Evolutionary conservation across 2,113 vertebrate species (phyloP), one percentile per base, ranked within the genome.

Genomic region (Rhadina sibilatrix): DNA sequence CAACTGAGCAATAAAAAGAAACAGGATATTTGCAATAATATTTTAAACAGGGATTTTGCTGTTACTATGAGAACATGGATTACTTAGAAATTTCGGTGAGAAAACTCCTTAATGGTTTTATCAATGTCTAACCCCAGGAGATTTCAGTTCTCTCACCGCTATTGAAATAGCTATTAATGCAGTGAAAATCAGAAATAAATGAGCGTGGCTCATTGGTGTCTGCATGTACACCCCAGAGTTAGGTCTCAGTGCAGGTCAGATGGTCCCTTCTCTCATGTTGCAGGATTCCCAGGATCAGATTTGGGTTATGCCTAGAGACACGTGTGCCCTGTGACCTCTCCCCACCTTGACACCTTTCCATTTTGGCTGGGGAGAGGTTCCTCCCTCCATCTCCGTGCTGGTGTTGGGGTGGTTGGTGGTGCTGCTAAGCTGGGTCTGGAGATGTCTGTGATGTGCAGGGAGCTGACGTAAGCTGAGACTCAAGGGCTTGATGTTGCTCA

Each of bases 21-120:
- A 97, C 84, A 91, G 96, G 95, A 97, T 97, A 93, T 96, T 97
- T 97, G 94, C 92, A 96, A 91, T 94, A 95, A 47, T 95, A 96
- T 95, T 95, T 97, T 94, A 96, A 95, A 84, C 90, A 93, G 91
- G 90, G 93, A 76, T 94, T 97, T 95, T 96, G 75, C 88, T 88
- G 83, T 96, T 96, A 96, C 93, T 96, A 95, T 96, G 97, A 97
- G 96, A 96, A 93, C 96, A 30, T 19, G 95, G 96, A 96, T 97
- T 96, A 97, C 93, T 91, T 49, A 56, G 90, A 95, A 94, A 96
- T 93, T 93, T 93, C 4, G 20, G 92, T 95, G 95, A 97, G 97
- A 97, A 97, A 97, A 93, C 61, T 54, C 82, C 91, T 95, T 85
- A 96, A 95, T 84, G 71, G 86, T 95, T 97, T 96, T 93, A 93